phyloP scores from a whole-genome alignment of 1,140 invertebrate species.

The Magallana gigas region DNA sequence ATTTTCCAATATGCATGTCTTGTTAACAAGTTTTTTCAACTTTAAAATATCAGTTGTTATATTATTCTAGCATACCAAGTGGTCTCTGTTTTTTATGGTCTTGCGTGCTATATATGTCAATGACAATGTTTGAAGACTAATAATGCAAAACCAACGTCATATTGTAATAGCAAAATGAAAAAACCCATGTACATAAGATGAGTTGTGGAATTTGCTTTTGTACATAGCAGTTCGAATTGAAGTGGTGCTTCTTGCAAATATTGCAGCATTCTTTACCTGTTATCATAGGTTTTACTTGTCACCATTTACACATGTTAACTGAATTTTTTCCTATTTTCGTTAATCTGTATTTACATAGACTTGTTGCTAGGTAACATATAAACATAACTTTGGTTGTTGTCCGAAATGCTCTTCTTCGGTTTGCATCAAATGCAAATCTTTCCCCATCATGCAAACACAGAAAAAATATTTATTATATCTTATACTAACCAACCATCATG shows the following conservation, averaged over 20 bases:
- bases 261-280: constrained; percentile 3
- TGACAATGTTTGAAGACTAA: too few species aligned
- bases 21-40: too few species aligned
- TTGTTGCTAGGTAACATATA: background rate
- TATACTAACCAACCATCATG: background rate
- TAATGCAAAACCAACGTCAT: too few species aligned
- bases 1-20: too few species aligned
- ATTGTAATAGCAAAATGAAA: too few species aligned
- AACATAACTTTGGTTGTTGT: constrained; percentile 4
- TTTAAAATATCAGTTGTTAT: too few species aligned
- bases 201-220: constrained; percentile 10
- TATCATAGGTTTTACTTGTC: constrained; percentile 1
- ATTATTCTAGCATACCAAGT: too few species aligned
- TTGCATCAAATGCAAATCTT: constrained; percentile 14
- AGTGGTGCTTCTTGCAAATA: constrained; percentile 11
- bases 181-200: background rate
- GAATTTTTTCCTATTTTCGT: background rate
- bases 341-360: background rate
- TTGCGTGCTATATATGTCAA: too few species aligned
- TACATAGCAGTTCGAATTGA: background rate
- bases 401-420: constrained; percentile 5
- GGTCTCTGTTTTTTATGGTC: too few species aligned
- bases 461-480: background rate
- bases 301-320: background rate
- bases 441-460: background rate